Conservation (phyloP, 2,888 invertebrate species). For the Horisme vitalbata region DNA sequence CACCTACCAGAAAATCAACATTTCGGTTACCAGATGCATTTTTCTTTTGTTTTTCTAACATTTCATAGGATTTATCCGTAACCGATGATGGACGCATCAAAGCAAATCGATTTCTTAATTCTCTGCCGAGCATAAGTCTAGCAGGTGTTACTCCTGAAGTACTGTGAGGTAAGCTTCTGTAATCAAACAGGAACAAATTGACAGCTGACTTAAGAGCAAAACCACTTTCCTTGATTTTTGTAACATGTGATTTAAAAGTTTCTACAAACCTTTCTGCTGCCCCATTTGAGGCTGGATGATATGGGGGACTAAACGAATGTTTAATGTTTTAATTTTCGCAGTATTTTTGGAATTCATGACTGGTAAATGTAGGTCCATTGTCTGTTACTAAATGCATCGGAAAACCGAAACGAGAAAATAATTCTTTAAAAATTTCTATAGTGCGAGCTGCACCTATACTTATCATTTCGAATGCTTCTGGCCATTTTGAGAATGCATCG, state of each 20-base stretch:
- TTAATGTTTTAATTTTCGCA: not conserved
- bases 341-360: not conserved
- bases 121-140: constrained; percentile 1
- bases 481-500: constrained; percentile 20
- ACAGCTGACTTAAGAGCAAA: not conserved
- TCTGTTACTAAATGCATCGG: not conserved
- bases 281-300: not conserved
- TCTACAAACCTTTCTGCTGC: not conserved
- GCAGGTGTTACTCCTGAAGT: not conserved
- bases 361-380: not conserved
- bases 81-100: not conserved
- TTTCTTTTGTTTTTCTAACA: not conserved
- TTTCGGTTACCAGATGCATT: not conserved
- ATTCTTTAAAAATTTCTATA: constrained; percentile 24
- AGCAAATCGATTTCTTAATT: not conserved
- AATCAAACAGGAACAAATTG: not conserved
- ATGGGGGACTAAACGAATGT: not conserved
- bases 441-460: constrained; percentile 11
- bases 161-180: not conserved
- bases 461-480: constrained; percentile 16
- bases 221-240: not conserved
- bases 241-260: not conserved
- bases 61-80: not conserved
- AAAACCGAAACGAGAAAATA: constrained; percentile 14
- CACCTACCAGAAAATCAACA: not conserved